phyloP scores from a whole-genome alignment of 23 tunicate genomes.

The Diplosoma virens region DNA sequence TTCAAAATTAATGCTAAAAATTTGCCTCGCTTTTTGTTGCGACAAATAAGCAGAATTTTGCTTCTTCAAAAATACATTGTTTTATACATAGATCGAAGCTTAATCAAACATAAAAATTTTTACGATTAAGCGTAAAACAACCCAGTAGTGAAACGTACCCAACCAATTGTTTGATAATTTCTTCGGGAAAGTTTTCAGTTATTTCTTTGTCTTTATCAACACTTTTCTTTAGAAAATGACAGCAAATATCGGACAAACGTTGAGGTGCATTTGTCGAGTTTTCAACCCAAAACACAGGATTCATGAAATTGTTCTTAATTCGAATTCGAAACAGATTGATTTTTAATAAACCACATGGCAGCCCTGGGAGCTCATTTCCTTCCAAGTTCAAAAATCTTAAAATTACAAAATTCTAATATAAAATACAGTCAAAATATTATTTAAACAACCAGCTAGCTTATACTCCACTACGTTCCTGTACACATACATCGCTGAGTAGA shows the following conservation, averaged over 20 bases:
- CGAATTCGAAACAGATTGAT: slow-evolving; percentile 65
- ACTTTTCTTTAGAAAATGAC: slow-evolving; percentile 11
- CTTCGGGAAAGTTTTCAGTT: slow-evolving; percentile 9
- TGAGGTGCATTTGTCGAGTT: slow-evolving; percentile 86
- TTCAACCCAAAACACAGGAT: slow-evolving; percentile 84
- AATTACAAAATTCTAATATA: too few relatives aligned
- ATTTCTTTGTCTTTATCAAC: slow-evolving; percentile 28
- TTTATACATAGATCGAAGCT: too few relatives aligned
- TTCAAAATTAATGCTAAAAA: too few relatives aligned
- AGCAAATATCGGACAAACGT: slow-evolving; percentile 61
- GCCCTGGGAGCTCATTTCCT: slow-evolving; percentile 83
- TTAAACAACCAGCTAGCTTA: too few relatives aligned
- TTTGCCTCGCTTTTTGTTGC: not conserved
- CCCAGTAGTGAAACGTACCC: not conserved
- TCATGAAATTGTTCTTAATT: slow-evolving; percentile 78
- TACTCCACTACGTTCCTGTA: too few relatives aligned
- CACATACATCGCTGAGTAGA: too few relatives aligned
- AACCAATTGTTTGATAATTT: slow-evolving; percentile 5
- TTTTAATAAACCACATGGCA: slow-evolving; percentile 73
- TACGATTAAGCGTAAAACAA: not conserved
- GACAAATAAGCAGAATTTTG: not conserved
- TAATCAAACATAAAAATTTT: not conserved
- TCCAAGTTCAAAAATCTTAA: slow-evolving; percentile 77
- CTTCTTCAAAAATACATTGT: too few relatives aligned
- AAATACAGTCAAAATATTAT: too few relatives aligned